Evolutionary conservation across 2,888 invertebrate species (phyloP).

Genomic region (Aleiodes alternator): DNA sequence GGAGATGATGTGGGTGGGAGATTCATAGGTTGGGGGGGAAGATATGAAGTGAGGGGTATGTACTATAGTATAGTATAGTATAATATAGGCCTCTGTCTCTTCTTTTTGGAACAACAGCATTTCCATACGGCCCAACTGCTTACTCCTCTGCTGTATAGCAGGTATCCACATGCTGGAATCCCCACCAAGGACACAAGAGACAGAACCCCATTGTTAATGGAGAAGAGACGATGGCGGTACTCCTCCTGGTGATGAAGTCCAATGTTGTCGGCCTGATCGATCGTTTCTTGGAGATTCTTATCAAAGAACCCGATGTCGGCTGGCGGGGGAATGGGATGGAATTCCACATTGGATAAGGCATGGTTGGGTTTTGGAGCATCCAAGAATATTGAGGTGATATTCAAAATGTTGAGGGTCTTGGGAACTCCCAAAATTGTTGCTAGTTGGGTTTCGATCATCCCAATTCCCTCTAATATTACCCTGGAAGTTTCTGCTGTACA

Average conservation of each 20-base stretch:
- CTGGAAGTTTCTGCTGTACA: not conserved
- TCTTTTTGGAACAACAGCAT: no score
- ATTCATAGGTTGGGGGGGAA: no score
- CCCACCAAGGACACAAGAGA: no score
- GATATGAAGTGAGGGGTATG: no score
- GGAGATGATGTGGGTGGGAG: no score
- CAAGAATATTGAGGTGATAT: not conserved
- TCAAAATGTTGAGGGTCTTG: not conserved
- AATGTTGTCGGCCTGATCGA: not conserved
- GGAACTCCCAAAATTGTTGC: not conserved
- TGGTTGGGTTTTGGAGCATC: no score
- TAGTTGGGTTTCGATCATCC: not conserved
- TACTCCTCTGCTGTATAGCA: no score
- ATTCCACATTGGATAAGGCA: not conserved
- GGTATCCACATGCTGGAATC: no score
- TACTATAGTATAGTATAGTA: no score
- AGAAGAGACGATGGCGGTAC: not conserved
- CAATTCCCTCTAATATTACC: not conserved
- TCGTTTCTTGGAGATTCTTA: not conserved
- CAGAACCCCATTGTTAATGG: not conserved
- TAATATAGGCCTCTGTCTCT: no score
- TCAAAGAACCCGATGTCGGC: not conserved
- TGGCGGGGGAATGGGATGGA: not conserved
- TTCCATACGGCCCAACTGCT: no score
- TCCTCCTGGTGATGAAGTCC: conserved; percentile 1